Percentiles rank a stretch among this genome's conserved stretches.
These are phyloP conservation scores for Halesus radiatus DNA, from an alignment of 1,140 invertebrate genomes.

Conservation along the genomic window DNA sequence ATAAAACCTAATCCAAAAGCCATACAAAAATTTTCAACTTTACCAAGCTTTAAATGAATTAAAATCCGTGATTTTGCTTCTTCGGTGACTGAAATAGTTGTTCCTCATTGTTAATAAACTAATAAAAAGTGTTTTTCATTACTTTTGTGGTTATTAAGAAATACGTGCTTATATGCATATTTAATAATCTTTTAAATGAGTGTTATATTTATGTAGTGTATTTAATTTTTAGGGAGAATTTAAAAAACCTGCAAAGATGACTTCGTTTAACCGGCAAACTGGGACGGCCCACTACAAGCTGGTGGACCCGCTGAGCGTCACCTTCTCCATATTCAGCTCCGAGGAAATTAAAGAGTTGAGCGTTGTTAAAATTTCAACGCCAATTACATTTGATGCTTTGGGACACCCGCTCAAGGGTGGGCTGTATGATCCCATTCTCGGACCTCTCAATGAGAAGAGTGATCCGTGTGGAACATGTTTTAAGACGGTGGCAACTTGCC, in stretches of 20 bases:
- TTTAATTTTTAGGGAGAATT: not conserved
- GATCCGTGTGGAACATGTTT: slow-evolving; percentile 89
- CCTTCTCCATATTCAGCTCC: slow-evolving; percentile 81
- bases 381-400: slow-evolving; percentile 87
- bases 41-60: too few species aligned
- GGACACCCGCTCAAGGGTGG: slow-evolving; percentile 87
- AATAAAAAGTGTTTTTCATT: too few species aligned
- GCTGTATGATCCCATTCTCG: slow-evolving; percentile 87
- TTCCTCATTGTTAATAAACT: too few species aligned
- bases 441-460: slow-evolving; percentile 73
- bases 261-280: not conserved
- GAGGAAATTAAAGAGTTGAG: slow-evolving; percentile 91
- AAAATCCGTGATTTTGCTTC: too few species aligned
- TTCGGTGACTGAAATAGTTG: too few species aligned
- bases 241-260: slow-evolving; percentile 8
- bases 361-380: slow-evolving; percentile 87
- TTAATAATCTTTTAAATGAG: too few species aligned
- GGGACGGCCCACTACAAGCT: slow-evolving; percentile 51
- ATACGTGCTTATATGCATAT: too few species aligned
- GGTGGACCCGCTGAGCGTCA: slow-evolving; percentile 70
- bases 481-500: slow-evolving; percentile 78
- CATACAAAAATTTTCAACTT: too few species aligned
- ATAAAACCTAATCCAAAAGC: too few species aligned
- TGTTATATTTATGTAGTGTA: too few species aligned
- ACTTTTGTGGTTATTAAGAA: too few species aligned